Evolutionary conservation across 2,113 vertebrate species (phyloP).

Genomic region (Merops nubicus): DNA sequence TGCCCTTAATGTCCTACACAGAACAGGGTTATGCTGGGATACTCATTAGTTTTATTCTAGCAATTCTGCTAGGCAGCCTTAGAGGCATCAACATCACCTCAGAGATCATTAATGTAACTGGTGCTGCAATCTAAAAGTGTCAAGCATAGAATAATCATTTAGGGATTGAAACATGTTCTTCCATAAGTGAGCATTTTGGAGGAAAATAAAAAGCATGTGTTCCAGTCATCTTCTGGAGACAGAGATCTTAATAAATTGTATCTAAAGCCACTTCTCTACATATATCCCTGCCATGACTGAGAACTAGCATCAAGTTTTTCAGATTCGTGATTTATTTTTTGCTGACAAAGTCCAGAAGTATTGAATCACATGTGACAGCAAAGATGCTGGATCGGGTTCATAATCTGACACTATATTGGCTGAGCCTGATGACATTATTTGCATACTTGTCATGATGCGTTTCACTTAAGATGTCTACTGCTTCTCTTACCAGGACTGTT

Average conservation of each 20-base stretch:
- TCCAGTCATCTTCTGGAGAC: conserved; percentile 39
- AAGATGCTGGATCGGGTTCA: neutral
- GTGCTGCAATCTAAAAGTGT: conserved; percentile 69
- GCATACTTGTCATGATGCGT: neutral
- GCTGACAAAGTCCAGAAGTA: neutral
- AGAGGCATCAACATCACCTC: conserved; percentile 69
- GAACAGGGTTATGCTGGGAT: conserved; percentile 60
- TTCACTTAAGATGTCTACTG: neutral
- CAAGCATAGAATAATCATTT: conserved; percentile 70
- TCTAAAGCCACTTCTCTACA: conserved; percentile 1
- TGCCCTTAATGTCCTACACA: neutral
- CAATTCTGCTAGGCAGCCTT: conserved; percentile 67
- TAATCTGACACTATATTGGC: neutral
- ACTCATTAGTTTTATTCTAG: conserved; percentile 77
- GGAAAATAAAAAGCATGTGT: neutral
- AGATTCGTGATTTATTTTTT: neutral
- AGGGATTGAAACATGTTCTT: conserved; percentile 58
- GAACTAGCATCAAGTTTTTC: neutral
- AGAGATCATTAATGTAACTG: conserved; percentile 76
- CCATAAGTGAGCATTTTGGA: conserved; percentile 70
- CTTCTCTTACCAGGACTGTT: neutral
- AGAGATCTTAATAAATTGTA: conserved; percentile 34
- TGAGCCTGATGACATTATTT: neutral
- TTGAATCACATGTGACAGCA: neutral
- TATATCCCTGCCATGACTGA: neutral